Conservation (phyloP, 2,888 invertebrate genomes). For the Dorcus parallelipipedus region DNA sequence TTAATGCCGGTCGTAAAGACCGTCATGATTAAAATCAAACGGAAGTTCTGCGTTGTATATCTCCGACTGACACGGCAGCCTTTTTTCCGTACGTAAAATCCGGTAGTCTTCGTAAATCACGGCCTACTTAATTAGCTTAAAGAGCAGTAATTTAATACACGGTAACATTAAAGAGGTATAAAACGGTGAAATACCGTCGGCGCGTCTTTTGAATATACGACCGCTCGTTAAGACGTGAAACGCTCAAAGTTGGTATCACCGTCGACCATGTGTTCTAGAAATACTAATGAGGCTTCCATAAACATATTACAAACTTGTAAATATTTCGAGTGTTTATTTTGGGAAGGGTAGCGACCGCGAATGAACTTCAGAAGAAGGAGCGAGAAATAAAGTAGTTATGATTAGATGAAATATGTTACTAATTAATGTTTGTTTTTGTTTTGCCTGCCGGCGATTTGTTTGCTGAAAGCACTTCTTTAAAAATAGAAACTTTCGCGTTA, state of each 20-base stretch:
- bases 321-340: constrained; percentile 2
- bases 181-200: neutral
- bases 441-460: neutral
- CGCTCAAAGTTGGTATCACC: neutral
- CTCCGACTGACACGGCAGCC: too few relatives aligned
- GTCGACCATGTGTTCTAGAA: neutral
- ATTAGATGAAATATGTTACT: neutral
- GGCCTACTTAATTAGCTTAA: too few relatives aligned
- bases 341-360: neutral
- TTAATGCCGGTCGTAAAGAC: too few relatives aligned
- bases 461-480: neutral
- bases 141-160: neutral
- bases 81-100: too few relatives aligned
- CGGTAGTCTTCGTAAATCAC: too few relatives aligned
- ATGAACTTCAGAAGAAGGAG: neutral
- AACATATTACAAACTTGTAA: constrained; percentile 3
- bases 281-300: constrained; percentile 1
- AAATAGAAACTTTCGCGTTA: neutral
- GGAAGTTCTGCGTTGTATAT: too few relatives aligned
- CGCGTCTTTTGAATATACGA: neutral
- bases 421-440: neutral
- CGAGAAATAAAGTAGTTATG: neutral
- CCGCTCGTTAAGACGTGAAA: neutral
- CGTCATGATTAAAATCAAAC: too few relatives aligned
- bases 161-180: neutral